phyloP scores from a whole-genome alignment of 2,797 vertebrate genomes.

The Amazona finschi region DNA sequence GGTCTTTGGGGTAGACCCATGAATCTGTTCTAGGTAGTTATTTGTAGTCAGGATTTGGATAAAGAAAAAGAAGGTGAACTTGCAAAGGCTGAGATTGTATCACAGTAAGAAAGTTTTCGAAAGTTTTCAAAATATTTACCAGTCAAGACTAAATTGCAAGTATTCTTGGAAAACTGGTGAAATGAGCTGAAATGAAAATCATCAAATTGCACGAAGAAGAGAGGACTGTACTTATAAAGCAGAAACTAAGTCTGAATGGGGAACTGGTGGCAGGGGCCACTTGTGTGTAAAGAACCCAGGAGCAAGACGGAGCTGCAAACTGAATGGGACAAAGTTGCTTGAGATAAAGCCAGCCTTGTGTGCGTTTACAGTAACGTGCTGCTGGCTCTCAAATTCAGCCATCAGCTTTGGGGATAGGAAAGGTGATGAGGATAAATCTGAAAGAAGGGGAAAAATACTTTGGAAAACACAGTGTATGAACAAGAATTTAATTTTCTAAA shows the following conservation, averaged over 20 bases:
- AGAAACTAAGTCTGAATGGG: background rate
- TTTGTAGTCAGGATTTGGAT: background rate
- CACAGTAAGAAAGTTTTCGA: background rate
- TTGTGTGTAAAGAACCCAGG: background rate
- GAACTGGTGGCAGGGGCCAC: background rate
- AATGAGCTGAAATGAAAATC: background rate
- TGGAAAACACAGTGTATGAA: background rate
- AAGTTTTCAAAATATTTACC: background rate
- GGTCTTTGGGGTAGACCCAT: background rate
- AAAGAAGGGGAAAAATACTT: background rate
- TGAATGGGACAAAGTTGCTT: background rate
- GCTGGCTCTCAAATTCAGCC: background rate
- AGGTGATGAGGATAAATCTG: background rate
- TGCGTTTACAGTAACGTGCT: background rate
- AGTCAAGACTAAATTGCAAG: background rate
- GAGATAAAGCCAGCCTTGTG: background rate
- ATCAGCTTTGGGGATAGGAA: background rate
- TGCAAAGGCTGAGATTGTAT: background rate
- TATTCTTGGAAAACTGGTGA: background rate
- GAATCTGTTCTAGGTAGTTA: background rate
- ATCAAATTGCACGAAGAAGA: background rate
- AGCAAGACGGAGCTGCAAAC: background rate
- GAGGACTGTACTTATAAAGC: background rate
- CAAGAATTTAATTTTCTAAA: background rate
- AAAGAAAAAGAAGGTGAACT: background rate